A percentile compares a stretch with the other conserved stretches of the same genome.
phyloP scores from a whole-genome alignment of 2,797 vertebrate species.

The Pangasius macronema region DNA sequence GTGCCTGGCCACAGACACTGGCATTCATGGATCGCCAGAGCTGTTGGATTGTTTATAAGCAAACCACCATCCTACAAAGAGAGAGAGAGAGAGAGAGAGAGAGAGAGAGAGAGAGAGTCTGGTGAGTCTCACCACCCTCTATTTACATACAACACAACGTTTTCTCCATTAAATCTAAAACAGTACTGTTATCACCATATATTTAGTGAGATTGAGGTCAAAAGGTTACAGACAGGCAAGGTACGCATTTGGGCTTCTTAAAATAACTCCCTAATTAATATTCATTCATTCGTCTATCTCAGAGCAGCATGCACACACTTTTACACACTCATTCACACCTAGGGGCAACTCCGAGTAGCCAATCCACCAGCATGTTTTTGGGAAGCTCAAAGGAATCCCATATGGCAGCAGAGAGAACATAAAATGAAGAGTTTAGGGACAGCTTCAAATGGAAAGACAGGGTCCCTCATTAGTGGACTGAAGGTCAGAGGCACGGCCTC shows the following conservation, averaged over 20 bases:
- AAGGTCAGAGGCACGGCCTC: slow-evolving; percentile 57
- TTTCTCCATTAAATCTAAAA: background rate
- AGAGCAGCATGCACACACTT: background rate
- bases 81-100: background rate
- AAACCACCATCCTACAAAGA: slow-evolving; percentile 87
- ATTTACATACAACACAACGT: background rate
- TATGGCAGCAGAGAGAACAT: background rate
- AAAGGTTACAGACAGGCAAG: background rate
- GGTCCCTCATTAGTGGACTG: slow-evolving; percentile 73
- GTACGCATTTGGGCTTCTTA: background rate
- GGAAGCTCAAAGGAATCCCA: background rate
- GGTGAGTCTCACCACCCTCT: background rate
- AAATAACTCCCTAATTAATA: background rate
- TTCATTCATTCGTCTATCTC: background rate
- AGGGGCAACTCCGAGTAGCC: background rate
- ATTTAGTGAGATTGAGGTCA: background rate
- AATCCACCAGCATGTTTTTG: background rate
- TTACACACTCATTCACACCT: background rate
- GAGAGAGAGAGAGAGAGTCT: background rate
- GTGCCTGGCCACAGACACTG: slow-evolving; percentile 91
- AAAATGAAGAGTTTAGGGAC: slow-evolving; percentile 15
- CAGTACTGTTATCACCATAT: background rate
- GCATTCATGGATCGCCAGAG: slow-evolving; percentile 90
- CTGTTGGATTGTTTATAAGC: slow-evolving; percentile 94
- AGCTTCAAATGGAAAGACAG: slow-evolving; percentile 72